phyloP scores from a whole-genome alignment of 2,113 vertebrate genomes.

The Psophia crepitans region DNA sequence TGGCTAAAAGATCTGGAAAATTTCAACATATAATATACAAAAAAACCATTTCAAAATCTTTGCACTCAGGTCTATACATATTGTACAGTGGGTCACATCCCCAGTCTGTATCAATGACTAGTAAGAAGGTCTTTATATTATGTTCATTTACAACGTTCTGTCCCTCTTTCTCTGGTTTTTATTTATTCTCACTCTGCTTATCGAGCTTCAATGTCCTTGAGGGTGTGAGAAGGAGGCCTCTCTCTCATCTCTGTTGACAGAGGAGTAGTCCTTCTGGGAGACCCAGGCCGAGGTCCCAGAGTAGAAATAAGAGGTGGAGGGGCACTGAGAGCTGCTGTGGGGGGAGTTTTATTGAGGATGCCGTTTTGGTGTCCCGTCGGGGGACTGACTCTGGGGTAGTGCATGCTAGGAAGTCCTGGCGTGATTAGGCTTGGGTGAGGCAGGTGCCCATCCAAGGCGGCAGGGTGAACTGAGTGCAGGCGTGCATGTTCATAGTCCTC shows the following conservation, averaged over 20 bases:
- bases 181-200: constrained; percentile 64
- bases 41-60: constrained; percentile 78
- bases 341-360: constrained; percentile 91
- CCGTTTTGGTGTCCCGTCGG: constrained; percentile 88
- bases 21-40: constrained; percentile 81
- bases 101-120: constrained; percentile 39
- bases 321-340: constrained; percentile 92
- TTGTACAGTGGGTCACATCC: constrained; percentile 64
- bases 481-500: constrained; percentile 93
- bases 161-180: background rate
- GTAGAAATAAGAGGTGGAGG: constrained; percentile 94
- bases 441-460: constrained; percentile 87
- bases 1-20: constrained; percentile 81
- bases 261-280: constrained; percentile 94
- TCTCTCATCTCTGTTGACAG: constrained; percentile 90
- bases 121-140: constrained; percentile 27
- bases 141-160: background rate
- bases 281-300: constrained; percentile 85
- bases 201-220: constrained; percentile 97
- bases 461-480: constrained; percentile 88
- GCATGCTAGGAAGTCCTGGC: constrained; percentile 92
- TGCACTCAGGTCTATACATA: constrained; percentile 77
- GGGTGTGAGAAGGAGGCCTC: constrained; percentile 86
- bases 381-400: constrained; percentile 92
- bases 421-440: constrained; percentile 86